Conservation (phyloP, 2,113 vertebrate genomes). For the Varanus komodoensis region DNA sequence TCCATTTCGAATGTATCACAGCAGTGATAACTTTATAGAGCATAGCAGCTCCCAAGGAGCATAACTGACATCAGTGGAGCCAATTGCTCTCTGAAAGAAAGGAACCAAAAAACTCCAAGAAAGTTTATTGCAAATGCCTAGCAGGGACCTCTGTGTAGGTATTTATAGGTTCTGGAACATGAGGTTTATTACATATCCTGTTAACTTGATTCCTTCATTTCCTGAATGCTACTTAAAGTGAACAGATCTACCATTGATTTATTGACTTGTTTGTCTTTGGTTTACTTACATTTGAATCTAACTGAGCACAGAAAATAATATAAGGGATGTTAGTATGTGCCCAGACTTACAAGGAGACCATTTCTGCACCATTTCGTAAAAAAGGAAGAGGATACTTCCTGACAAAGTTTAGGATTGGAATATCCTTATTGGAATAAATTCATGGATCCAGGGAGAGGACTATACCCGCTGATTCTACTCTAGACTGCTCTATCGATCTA, state of each 20-base stretch:
- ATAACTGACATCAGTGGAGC: slow-evolving; percentile 22
- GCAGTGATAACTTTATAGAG: slow-evolving; percentile 31
- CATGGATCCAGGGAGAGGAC: rapidly evolving
- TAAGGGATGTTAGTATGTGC: not conserved
- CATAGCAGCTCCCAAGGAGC: not conserved
- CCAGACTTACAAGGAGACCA: not conserved
- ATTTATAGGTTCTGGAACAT: not conserved
- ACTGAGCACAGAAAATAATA: not conserved
- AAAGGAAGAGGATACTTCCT: not conserved
- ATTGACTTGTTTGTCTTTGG: slow-evolving; percentile 21
- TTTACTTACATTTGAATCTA: not conserved
- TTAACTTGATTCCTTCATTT: slow-evolving; percentile 6
- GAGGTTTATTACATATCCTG: not conserved
- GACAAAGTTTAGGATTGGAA: not conserved
- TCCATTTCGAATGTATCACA: slow-evolving; percentile 2
- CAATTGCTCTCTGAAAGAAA: not conserved
- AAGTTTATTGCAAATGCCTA: not conserved
- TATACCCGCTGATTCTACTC: not conserved
- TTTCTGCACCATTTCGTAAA: not conserved
- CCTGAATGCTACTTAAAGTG: not conserved
- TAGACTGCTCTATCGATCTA: too few species aligned
- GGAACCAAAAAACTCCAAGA: not conserved
- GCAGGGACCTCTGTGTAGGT: not conserved
- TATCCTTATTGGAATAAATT: not conserved
- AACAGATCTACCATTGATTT: slow-evolving; percentile 16